These are phyloP conservation scores for Neoniphon sammara DNA, from an alignment of 2,797 vertebrate species.

Conservation along the genomic window DNA sequence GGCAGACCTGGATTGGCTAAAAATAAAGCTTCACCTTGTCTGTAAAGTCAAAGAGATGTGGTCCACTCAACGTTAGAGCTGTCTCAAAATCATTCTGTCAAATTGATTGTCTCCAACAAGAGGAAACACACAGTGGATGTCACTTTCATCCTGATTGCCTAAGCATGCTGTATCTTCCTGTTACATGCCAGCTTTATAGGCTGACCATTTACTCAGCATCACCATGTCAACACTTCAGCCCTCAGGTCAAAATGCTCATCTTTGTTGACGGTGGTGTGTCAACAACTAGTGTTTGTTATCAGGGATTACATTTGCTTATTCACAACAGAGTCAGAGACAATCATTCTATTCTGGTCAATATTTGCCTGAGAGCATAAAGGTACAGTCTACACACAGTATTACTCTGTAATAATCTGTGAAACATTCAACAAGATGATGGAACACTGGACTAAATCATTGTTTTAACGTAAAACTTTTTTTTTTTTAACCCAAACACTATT, in stretches of 20 bases:
- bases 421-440: neutral
- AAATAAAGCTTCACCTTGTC: neutral
- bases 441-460: too few relatives aligned
- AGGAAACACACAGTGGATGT: conserved; percentile 1
- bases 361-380: conserved; percentile 14
- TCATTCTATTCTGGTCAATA: conserved; percentile 43
- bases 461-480: too few relatives aligned
- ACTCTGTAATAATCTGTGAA: neutral
- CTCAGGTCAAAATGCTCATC: conserved; percentile 1
- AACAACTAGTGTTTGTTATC: conserved; percentile 36
- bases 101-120: neutral
- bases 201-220: conserved; percentile 9
- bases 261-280: neutral
- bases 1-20: neutral
- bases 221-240: neutral
- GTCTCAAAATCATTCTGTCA: neutral
- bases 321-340: conserved; percentile 3
- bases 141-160: neutral
- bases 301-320: conserved; percentile 28
- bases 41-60: neutral
- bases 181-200: neutral
- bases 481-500: too few relatives aligned
- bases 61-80: conserved; percentile 9
- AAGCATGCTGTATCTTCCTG: neutral
- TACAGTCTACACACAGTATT: neutral